phyloP scores from a whole-genome alignment of 2,888 invertebrate species.

The Drosophila picticornis region DNA sequence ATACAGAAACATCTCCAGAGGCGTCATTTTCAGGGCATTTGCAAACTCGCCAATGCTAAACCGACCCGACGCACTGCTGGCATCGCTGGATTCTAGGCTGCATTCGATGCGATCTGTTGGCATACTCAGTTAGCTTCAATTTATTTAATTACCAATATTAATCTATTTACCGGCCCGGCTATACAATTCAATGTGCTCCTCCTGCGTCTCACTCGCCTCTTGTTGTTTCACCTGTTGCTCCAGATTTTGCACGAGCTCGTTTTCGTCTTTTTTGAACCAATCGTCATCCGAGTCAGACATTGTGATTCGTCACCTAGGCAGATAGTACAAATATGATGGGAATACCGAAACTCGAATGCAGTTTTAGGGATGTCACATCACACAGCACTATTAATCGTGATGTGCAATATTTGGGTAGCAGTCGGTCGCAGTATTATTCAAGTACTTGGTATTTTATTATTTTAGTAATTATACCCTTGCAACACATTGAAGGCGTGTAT shows the following conservation, averaged over 20 bases:
- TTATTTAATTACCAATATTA: background rate
- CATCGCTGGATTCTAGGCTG: constrained; percentile 8
- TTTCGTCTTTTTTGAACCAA: constrained; percentile 84
- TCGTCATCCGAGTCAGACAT: constrained; percentile 77
- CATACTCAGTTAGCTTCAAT: background rate
- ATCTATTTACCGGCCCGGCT: constrained; percentile 17
- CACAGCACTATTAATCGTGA: constrained; percentile 4
- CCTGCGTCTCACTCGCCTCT: constrained; percentile 21
- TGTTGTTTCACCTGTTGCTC: constrained; percentile 54
- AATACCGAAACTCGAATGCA: constrained; percentile 9
- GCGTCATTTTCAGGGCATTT: constrained; percentile 48
- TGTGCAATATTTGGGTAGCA: background rate
- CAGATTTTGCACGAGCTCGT: constrained; percentile 78
- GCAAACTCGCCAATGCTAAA: constrained; percentile 50
- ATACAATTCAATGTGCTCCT: constrained; percentile 45
- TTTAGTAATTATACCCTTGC: background rate
- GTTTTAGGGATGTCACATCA: constrained; percentile 6
- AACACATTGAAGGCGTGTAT: background rate
- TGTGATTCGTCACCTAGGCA: background rate
- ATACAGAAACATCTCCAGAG: constrained; percentile 79
- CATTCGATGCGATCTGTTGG: constrained; percentile 20
- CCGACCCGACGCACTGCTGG: constrained; percentile 6
- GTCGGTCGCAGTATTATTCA: background rate
- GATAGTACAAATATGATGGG: constrained; percentile 10
- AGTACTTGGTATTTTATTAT: background rate